phyloP scores from a whole-genome alignment of 2,797 vertebrate genomes.

The Anas bernieri region DNA sequence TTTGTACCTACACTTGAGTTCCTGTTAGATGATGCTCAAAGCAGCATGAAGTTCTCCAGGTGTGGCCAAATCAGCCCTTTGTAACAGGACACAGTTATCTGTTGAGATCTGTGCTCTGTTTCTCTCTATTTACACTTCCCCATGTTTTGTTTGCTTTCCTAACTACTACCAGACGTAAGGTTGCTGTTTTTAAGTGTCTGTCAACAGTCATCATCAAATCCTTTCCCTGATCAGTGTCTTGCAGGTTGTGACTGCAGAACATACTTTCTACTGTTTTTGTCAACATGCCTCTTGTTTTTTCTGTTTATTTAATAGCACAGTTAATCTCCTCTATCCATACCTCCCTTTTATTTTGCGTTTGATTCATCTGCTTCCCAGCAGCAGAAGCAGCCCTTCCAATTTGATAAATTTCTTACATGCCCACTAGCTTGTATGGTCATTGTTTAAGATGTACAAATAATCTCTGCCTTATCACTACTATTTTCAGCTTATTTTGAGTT shows the following conservation, averaged over 20 bases:
- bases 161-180: conserved; percentile 77
- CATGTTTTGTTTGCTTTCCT: conserved; percentile 79
- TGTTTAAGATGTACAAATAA: background rate
- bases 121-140: conserved; percentile 75
- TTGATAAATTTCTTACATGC: background rate
- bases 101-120: conserved; percentile 66
- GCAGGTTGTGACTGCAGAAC: conserved; percentile 35
- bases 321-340: conserved; percentile 7
- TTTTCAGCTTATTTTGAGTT: background rate
- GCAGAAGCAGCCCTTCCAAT: background rate
- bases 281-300: conserved; percentile 42
- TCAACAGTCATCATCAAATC: conserved; percentile 62
- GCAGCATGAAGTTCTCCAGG: conserved; percentile 16
- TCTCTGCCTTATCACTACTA: background rate
- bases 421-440: background rate
- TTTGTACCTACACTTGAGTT: background rate
- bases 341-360: background rate
- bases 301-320: conserved; percentile 48
- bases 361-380: background rate
- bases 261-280: conserved; percentile 56
- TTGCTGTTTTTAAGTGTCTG: conserved; percentile 79
- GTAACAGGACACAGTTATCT: conserved; percentile 58
- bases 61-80: conserved; percentile 63
- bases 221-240: conserved; percentile 53
- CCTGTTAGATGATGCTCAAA: conserved; percentile 14